phyloP scores from a whole-genome alignment of 2,888 invertebrate species.

The Platycheirus albimanus region DNA sequence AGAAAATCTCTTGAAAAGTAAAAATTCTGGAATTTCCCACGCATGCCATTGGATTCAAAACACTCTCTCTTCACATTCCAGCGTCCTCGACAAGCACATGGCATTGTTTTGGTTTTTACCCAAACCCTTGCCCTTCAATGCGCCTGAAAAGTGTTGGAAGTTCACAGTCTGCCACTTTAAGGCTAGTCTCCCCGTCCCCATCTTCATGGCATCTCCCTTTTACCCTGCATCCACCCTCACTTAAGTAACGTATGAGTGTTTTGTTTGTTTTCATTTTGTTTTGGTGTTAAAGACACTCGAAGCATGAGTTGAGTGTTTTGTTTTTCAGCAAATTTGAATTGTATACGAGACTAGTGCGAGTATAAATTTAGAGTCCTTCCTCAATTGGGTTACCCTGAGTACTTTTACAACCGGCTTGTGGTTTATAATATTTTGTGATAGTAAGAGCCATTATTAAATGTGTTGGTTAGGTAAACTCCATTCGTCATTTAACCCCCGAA shows the following conservation, averaged over 20 bases:
- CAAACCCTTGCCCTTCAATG: slow-evolving; percentile 64
- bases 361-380: slow-evolving; percentile 22
- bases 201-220: background rate
- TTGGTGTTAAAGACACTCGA: slow-evolving; percentile 29
- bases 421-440: slow-evolving; percentile 7
- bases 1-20: slow-evolving; percentile 38
- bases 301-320: slow-evolving; percentile 23
- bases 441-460: background rate
- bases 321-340: too few relatives aligned
- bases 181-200: background rate
- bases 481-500: background rate
- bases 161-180: slow-evolving; percentile 50
- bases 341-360: too few relatives aligned
- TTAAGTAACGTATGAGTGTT: slow-evolving; percentile 23
- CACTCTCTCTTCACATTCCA: slow-evolving; percentile 21
- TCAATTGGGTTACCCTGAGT: slow-evolving; percentile 23
- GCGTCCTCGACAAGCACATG: slow-evolving; percentile 69
- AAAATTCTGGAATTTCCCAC: slow-evolving; percentile 47
- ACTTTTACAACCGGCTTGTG: slow-evolving; percentile 19
- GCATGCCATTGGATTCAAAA: slow-evolving; percentile 41
- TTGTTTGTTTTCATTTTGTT: slow-evolving; percentile 60
- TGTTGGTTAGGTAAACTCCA: background rate
- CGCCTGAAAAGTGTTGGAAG: slow-evolving; percentile 18
- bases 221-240: background rate
- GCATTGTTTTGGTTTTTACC: slow-evolving; percentile 66